Evolutionary conservation across 2,888 invertebrate genomes (phyloP).

Genomic region (Melipona beecheii): DNA sequence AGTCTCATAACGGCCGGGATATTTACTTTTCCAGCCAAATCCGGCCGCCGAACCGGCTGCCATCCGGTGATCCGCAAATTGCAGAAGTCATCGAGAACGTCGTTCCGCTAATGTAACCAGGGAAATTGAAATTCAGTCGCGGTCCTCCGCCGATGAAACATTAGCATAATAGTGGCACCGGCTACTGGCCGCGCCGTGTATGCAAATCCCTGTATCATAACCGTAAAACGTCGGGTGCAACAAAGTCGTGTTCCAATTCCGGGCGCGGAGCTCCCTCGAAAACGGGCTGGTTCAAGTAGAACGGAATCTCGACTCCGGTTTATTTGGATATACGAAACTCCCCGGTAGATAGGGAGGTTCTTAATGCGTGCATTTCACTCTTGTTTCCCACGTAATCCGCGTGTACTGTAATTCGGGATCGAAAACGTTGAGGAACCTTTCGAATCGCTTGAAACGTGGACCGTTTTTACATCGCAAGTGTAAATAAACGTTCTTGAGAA

Average conservation of each 20-base stretch:
- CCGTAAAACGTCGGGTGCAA: slow-evolving; percentile 40
- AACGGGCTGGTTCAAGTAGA: neutral
- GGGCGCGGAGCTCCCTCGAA: no score
- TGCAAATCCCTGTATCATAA: slow-evolving; percentile 51
- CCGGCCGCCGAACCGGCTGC: neutral
- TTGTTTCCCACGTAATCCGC: no score
- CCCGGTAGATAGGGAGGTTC: neutral
- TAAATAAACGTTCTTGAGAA: no score
- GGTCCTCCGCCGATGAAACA: slow-evolving; percentile 30
- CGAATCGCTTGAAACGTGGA: no score
- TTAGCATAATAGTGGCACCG: slow-evolving; percentile 50
- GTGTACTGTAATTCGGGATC: neutral
- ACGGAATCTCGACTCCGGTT: neutral
- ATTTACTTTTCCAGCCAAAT: neutral
- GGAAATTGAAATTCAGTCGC: slow-evolving; percentile 51
- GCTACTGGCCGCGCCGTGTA: slow-evolving; percentile 15
- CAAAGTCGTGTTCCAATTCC: slow-evolving; percentile 14
- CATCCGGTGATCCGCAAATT: neutral
- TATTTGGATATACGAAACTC: neutral
- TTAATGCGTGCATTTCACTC: no score
- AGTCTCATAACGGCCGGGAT: neutral
- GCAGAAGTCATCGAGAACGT: slow-evolving; percentile 21
- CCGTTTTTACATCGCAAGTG: no score
- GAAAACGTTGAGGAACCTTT: no score
- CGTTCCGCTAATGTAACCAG: slow-evolving; percentile 35